phyloP scores from a whole-genome alignment of 2,888 invertebrate species.

The Tachina lurida region DNA sequence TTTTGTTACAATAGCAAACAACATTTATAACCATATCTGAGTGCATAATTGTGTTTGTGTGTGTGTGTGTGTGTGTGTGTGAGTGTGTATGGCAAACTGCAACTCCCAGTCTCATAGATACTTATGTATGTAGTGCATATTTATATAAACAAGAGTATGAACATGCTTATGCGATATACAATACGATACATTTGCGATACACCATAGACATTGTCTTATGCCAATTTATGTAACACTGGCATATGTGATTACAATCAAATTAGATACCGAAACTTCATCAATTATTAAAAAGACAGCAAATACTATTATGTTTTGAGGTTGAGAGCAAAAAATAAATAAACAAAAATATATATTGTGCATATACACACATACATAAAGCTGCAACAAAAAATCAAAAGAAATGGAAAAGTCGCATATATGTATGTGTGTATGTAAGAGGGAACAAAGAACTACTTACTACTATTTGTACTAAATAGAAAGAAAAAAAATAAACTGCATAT shows the following conservation, averaged over 20 bases:
- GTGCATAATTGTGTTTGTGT: background rate
- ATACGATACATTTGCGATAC: slow-evolving; percentile 64
- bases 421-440: background rate
- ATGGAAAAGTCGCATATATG: slow-evolving; percentile 42
- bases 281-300: slow-evolving; percentile 72
- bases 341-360: background rate
- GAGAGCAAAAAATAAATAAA: slow-evolving; percentile 12
- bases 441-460: slow-evolving; percentile 6
- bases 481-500: slow-evolving; percentile 63
- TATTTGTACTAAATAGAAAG: slow-evolving; percentile 23
- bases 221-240: slow-evolving; percentile 74
- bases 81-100: background rate
- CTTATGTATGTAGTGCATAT: background rate
- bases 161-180: slow-evolving; percentile 52
- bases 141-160: background rate
- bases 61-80: too few relatives aligned
- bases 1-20: slow-evolving; percentile 35
- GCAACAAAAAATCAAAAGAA: background rate
- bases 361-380: background rate
- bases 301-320: slow-evolving; percentile 69
- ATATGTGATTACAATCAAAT: slow-evolving; percentile 74
- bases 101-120: background rate
- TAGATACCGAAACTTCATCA: slow-evolving; percentile 74
- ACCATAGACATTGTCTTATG: slow-evolving; percentile 71
- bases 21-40: slow-evolving; percentile 60